A percentile compares a stretch with the other conserved stretches of the same genome.
These are phyloP conservation scores for Panulirus ornatus DNA, from an alignment of 1,140 invertebrate species.

Conservation along the genomic window DNA sequence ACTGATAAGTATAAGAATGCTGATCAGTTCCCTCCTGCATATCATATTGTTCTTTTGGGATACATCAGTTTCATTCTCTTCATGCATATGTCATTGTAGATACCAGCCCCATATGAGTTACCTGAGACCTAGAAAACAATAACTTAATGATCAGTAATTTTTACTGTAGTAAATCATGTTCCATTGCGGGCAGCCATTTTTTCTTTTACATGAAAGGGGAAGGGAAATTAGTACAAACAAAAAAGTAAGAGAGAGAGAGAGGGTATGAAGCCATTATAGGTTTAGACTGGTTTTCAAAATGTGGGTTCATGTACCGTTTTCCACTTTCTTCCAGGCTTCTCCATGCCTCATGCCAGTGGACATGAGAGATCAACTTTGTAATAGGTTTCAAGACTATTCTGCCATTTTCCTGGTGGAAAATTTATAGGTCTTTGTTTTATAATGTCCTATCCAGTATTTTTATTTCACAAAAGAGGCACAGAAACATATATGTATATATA, in stretches of 20 bases:
- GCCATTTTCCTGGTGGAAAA: neutral
- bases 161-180: constrained; percentile 6
- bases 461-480: constrained; percentile 2
- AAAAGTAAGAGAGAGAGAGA: neutral
- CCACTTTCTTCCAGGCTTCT: constrained; percentile 64
- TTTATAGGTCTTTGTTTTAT: constrained; percentile 6
- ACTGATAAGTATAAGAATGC: constrained; percentile 1
- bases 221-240: constrained; percentile 10
- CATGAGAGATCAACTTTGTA: constrained; percentile 25
- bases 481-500: neutral
- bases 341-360: constrained; percentile 51
- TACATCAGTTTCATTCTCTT: constrained; percentile 21
- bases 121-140: constrained; percentile 20
- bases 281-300: neutral
- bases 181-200: constrained; percentile 12
- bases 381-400: constrained; percentile 14
- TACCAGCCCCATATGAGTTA: constrained; percentile 52
- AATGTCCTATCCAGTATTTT: constrained; percentile 32
- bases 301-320: constrained; percentile 20
- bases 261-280: neutral
- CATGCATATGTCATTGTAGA: constrained; percentile 56
- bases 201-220: neutral
- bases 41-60: constrained; percentile 27
- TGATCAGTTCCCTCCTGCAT: constrained; percentile 32
- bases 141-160: neutral